phyloP scores from a whole-genome alignment of 2,888 invertebrate genomes.

The Polia nebulosa region DNA sequence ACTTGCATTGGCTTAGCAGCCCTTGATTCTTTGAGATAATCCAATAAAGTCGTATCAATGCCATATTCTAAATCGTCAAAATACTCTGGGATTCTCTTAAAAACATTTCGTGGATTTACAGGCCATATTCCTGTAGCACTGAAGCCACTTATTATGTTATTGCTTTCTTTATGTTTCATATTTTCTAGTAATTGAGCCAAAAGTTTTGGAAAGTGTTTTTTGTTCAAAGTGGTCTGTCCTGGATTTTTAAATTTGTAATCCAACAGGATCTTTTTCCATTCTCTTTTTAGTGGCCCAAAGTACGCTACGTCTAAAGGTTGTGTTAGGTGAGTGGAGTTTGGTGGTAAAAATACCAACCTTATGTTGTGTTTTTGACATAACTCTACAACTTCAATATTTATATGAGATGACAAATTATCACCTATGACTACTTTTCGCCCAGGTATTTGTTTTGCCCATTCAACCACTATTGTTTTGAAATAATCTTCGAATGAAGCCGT shows the following conservation, averaged over 20 bases:
- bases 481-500: slow-evolving; percentile 30
- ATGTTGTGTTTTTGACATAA: no score
- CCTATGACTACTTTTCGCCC: slow-evolving; percentile 17
- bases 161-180: slow-evolving; percentile 19
- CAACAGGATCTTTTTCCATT: slow-evolving; percentile 20
- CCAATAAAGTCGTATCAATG: neutral
- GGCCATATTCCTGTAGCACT: slow-evolving; percentile 24
- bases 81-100: slow-evolving; percentile 7
- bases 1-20: slow-evolving; percentile 11
- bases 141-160: slow-evolving; percentile 29
- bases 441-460: slow-evolving; percentile 13
- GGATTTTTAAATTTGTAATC: slow-evolving; percentile 9
- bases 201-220: slow-evolving; percentile 2
- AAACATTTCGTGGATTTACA: slow-evolving; percentile 11
- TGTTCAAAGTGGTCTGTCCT: slow-evolving; percentile 1
- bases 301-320: slow-evolving; percentile 23
- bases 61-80: slow-evolving; percentile 2
- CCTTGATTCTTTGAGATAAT: slow-evolving; percentile 6
- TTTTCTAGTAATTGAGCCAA: slow-evolving; percentile 7
- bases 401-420: slow-evolving; percentile 12
- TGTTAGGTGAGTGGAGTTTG: slow-evolving; percentile 19
- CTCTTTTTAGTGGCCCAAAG: no score
- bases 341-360: slow-evolving; percentile 3
- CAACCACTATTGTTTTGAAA: slow-evolving; percentile 25
- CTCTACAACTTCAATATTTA: slow-evolving; percentile 17